Conservation (phyloP, 2,113 vertebrate species). For the Aplodontia rufa region DNA sequence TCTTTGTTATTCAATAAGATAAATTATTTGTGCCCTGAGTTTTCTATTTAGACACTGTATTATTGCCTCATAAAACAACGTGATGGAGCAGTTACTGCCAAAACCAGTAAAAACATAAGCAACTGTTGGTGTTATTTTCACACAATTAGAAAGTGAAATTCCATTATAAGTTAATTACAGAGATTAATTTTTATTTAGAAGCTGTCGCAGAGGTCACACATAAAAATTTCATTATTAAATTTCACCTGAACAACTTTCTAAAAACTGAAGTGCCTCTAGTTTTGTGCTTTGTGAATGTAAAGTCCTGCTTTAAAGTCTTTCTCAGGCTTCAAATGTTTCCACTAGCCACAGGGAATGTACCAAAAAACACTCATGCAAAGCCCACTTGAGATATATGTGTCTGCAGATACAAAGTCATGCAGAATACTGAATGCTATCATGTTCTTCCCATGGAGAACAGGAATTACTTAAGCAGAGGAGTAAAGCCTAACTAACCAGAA, state of each 20-base stretch:
- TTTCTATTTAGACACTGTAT: conserved; percentile 61
- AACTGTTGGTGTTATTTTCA: conserved; percentile 48
- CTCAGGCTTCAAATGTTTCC: not conserved
- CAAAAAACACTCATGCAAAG: not conserved
- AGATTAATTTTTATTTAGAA: conserved; percentile 62
- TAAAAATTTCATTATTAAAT: conserved; percentile 38
- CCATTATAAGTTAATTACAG: conserved; percentile 62
- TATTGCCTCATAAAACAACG: conserved; percentile 68
- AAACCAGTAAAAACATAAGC: conserved; percentile 22
- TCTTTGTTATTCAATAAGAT: conserved; percentile 58
- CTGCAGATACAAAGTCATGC: not conserved
- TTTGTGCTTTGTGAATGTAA: not conserved
- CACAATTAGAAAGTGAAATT: conserved; percentile 49
- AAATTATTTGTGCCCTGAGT: conserved; percentile 55
- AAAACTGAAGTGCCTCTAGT: not conserved
- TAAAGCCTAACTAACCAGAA: not conserved
- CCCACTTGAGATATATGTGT: not conserved
- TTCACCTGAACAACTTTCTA: conserved; percentile 19
- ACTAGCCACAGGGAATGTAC: not conserved
- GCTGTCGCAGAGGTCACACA: conserved; percentile 48
- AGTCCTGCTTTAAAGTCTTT: not conserved
- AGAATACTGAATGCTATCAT: not conserved
- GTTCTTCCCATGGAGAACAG: not conserved
- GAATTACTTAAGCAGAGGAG: not conserved
- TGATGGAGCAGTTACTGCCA: conserved; percentile 43